phyloP scores from a whole-genome alignment of 2,113 vertebrate genomes.

The Stomatorhinus ivindoensis region DNA sequence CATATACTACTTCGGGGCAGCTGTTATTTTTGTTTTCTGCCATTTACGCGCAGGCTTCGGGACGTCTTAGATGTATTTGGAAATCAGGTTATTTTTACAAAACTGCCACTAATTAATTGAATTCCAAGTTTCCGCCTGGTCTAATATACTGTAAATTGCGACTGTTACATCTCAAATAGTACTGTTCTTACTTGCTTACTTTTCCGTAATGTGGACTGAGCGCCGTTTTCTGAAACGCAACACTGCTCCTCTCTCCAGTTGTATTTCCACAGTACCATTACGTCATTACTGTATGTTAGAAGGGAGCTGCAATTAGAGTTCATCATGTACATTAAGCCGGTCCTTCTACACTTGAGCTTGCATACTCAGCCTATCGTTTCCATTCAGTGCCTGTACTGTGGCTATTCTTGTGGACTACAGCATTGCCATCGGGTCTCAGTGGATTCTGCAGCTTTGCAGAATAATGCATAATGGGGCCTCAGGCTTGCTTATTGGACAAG shows the following conservation, averaged over 20 bases:
- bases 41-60: not conserved
- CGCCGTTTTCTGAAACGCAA: not conserved
- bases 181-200: not conserved
- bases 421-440: not conserved
- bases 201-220: not conserved
- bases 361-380: not conserved
- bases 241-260: not conserved
- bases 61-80: not conserved
- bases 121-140: not conserved
- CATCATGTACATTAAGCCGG: not conserved
- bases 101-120: not conserved
- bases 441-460: not conserved
- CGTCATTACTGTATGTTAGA: conserved; percentile 3
- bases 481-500: not conserved
- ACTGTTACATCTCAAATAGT: not conserved
- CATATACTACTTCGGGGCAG: not conserved
- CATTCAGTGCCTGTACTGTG: not conserved
- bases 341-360: not conserved
- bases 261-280: conserved; percentile 3
- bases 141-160: not conserved
- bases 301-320: conserved; percentile 3
- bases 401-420: not conserved
- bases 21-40: not conserved
- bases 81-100: not conserved
- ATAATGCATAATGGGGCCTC: not conserved